phyloP scores from a whole-genome alignment of 2,888 invertebrate genomes.

The Sinelater perroti region DNA sequence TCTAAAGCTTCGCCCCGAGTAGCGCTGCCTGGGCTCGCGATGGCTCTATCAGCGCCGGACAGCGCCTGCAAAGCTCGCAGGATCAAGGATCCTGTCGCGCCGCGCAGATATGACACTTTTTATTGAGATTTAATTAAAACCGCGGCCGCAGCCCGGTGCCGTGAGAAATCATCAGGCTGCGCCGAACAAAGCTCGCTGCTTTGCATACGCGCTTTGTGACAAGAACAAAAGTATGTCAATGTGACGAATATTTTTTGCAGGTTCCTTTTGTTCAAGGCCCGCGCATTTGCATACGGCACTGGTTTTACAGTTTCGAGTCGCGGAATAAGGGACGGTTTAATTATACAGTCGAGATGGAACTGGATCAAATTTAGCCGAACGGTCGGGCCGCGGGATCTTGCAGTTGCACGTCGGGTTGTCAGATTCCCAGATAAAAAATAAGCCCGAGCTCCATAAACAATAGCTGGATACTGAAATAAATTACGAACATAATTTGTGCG shows the following conservation, averaged over 20 bases:
- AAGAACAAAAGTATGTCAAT: conserved; percentile 49
- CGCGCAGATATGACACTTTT: conserved; percentile 20
- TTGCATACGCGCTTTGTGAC: conserved; percentile 45
- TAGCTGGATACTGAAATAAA: too few species aligned
- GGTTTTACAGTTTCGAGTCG: conserved; percentile 47
- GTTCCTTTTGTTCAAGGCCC: conserved; percentile 47
- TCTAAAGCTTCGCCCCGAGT: conserved; percentile 1
- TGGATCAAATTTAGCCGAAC: conserved; percentile 35
- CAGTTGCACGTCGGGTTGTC: too few species aligned
- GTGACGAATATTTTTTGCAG: conserved; percentile 52
- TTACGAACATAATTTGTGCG: too few species aligned
- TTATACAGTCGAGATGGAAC: conserved; percentile 38
- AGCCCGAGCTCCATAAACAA: too few species aligned
- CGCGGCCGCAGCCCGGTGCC: conserved; percentile 23
- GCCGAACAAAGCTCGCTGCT: conserved; percentile 45
- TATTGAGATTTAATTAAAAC: conserved; percentile 36
- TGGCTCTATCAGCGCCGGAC: not conserved
- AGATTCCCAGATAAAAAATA: too few species aligned
- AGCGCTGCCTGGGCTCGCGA: conserved; percentile 7
- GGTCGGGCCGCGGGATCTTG: conserved; percentile 28
- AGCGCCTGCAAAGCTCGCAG: not conserved
- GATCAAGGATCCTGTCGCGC: too few species aligned
- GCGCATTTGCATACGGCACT: conserved; percentile 49
- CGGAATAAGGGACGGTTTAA: conserved; percentile 36
- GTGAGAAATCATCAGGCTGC: conserved; percentile 46